phyloP scores from a whole-genome alignment of 1,140 invertebrate species.

The Sitophilus oryzae region DNA sequence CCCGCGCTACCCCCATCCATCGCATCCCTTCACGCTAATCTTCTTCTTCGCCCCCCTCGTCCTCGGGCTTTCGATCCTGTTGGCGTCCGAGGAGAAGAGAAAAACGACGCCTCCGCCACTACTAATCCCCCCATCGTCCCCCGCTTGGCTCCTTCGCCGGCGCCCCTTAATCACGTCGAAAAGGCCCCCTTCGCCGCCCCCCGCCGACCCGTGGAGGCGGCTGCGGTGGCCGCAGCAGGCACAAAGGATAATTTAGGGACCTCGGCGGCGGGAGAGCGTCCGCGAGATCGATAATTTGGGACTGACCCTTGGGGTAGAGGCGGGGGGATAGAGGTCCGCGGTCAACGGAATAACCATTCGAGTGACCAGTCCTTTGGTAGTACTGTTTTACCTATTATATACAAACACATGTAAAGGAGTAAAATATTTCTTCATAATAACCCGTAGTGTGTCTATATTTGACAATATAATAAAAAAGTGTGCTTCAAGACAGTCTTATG shows the following conservation, averaged over 20 bases:
- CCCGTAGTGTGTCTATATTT: too few relatives aligned
- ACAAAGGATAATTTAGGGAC: background rate
- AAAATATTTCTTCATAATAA: too few relatives aligned
- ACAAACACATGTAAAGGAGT: too few relatives aligned
- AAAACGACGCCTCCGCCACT: background rate
- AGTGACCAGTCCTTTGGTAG: too few relatives aligned
- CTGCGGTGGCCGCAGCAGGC: too few relatives aligned
- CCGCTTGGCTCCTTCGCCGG: background rate
- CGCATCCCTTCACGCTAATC: too few relatives aligned
- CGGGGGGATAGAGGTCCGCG: conserved; percentile 1
- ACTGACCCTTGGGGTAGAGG: conserved; percentile 36
- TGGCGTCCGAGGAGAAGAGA: background rate
- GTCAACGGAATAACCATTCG: conserved; percentile 16
- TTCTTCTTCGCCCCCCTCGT: too few relatives aligned
- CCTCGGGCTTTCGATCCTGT: background rate
- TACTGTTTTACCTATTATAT: too few relatives aligned
- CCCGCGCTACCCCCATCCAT: background rate
- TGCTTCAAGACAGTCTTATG: too few relatives aligned
- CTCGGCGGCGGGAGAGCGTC: conserved; percentile 32
- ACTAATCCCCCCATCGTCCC: background rate
- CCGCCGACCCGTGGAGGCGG: background rate
- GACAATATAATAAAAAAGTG: too few relatives aligned
- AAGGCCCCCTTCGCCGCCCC: background rate
- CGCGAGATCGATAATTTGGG: conserved; percentile 22
- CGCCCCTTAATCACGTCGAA: background rate